Percentiles rank a stretch among this genome's conserved stretches.
Conservation (phyloP, 2,113 vertebrate species). For the Scomber colias region DNA sequence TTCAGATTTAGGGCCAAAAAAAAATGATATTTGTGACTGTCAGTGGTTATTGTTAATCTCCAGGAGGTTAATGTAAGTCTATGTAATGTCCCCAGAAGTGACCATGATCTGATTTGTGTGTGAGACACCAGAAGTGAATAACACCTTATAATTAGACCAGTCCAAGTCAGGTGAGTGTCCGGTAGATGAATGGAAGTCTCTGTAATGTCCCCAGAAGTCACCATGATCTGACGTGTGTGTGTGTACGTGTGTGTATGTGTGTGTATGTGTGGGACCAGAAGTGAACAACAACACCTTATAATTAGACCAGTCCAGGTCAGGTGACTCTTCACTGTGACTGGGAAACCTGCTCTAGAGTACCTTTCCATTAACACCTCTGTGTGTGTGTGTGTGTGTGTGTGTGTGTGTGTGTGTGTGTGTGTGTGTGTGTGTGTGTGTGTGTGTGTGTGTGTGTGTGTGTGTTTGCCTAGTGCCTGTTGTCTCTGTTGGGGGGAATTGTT, state of each 20-base stretch:
- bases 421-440: constrained; percentile 11
- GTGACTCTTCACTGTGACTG: constrained; percentile 37
- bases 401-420: constrained; percentile 20
- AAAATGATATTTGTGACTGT: too few species aligned
- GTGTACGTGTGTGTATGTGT: background rate
- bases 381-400: constrained; percentile 4
- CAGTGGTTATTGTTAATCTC: too few species aligned
- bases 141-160: constrained; percentile 66
- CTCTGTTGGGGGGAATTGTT: background rate
- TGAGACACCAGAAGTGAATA: constrained; percentile 48
- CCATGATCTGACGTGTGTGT: background rate
- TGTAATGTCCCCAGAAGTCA: background rate
- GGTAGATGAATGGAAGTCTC: background rate
- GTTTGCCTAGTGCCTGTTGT: constrained; percentile 24
- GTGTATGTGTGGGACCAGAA: constrained; percentile 22
- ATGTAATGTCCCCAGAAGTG: background rate
- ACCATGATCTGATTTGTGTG: background rate
- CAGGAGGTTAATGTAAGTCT: background rate
- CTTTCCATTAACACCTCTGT: constrained; percentile 64
- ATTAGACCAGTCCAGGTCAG: constrained; percentile 58
- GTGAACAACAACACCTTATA: constrained; percentile 70
- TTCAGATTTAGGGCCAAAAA: too few species aligned
- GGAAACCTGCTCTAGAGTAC: constrained; percentile 33
- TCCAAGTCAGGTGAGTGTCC: constrained; percentile 47
- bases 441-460: constrained; percentile 11